A percentile compares a stretch with the other conserved stretches of the same genome.
These are phyloP conservation scores for Phocoena sinus DNA, from an alignment of 2,113 vertebrate genomes.

Conservation along the genomic window DNA sequence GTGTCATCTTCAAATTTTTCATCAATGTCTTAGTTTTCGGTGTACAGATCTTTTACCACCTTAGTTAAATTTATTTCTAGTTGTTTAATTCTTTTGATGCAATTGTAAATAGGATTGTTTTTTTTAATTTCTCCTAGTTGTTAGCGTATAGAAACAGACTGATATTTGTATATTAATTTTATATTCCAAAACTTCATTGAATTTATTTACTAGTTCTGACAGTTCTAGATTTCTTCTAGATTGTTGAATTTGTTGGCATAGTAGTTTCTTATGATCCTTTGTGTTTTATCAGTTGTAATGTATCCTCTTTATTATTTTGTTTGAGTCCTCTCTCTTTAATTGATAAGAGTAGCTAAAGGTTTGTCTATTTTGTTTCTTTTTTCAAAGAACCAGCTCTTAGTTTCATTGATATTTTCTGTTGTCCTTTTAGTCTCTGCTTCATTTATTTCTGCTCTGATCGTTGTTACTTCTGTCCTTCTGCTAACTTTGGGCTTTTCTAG, in stretches of 20 bases:
- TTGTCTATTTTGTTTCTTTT: background rate
- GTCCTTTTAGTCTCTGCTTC: no score
- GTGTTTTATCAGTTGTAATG: background rate
- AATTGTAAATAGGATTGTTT: background rate
- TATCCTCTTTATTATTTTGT: background rate
- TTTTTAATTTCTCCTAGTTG: background rate
- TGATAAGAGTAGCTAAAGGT: background rate
- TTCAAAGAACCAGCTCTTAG: background rate
- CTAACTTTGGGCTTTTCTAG: background rate
- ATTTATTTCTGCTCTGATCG: background rate
- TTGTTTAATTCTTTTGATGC: background rate
- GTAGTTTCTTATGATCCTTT: background rate
- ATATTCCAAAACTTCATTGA: background rate
- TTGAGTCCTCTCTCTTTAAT: background rate
- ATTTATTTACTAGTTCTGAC: background rate
- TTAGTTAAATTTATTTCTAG: background rate
- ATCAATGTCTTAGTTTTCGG: background rate
- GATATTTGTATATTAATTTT: background rate
- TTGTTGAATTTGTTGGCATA: background rate
- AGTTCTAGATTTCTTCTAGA: background rate
- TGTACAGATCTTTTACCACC: background rate
- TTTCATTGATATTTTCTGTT: background rate
- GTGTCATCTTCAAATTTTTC: background rate
- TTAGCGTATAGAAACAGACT: background rate
- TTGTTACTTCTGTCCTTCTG: background rate